A percentile compares a stretch with the other conserved stretches of the same genome.
Conservation (phyloP, 2,113 vertebrate species). For the Cyanistes caeruleus region DNA sequence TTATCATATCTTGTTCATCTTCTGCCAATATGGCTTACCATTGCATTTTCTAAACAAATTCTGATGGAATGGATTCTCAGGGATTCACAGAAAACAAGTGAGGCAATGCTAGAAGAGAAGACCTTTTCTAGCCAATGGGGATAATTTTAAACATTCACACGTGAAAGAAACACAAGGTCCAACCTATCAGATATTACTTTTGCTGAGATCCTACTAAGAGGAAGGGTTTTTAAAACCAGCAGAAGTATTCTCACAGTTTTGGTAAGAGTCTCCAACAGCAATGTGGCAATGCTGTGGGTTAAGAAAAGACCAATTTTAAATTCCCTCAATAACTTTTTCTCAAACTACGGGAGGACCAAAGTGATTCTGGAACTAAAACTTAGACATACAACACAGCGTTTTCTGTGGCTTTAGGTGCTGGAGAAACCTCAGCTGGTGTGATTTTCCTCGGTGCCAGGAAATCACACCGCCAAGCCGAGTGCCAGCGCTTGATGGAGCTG, state of each 20-base stretch:
- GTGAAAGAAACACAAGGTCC: not conserved
- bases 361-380: rapidly evolving
- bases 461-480: rapidly evolving
- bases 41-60: not conserved
- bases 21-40: not conserved
- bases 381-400: not conserved
- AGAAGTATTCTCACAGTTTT: not conserved
- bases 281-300: not conserved
- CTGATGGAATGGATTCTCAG: not conserved
- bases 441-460: rapidly evolving
- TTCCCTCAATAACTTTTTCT: not conserved
- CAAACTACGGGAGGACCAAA: rapidly evolving
- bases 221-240: not conserved
- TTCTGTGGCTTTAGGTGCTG: not conserved
- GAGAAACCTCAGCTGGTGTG: not conserved
- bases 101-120: not conserved
- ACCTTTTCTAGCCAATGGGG: not conserved
- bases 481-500: rapidly evolving
- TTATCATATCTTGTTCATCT: not conserved
- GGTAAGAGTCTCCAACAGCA: not conserved
- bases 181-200: not conserved
- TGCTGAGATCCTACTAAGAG: not conserved
- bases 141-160: not conserved
- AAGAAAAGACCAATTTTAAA: not conserved
- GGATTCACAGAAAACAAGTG: not conserved